Conservation (phyloP, 2,113 vertebrate species). For the Ictidomys tridecemlineatus region DNA sequence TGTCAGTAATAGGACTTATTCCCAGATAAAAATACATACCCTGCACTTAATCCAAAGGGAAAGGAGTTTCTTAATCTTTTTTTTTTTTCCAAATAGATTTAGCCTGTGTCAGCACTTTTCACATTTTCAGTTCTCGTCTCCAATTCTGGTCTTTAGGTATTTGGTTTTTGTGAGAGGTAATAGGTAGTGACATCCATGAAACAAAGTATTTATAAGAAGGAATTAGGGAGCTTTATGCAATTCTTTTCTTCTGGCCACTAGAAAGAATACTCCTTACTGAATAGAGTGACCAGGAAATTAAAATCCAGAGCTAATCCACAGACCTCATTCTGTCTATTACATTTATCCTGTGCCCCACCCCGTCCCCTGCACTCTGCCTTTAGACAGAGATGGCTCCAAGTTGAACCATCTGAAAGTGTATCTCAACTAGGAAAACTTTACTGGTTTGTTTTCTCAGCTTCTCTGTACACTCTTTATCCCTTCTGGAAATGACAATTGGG, state of each 20-base stretch:
- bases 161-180: not conserved
- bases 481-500: not conserved
- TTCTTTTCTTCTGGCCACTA: not conserved
- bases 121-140: not conserved
- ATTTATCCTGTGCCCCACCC: no score
- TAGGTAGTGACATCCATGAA: not conserved
- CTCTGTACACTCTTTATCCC: no score
- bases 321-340: not conserved
- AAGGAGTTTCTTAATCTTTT: not conserved
- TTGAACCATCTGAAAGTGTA: not conserved
- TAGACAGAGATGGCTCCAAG: not conserved
- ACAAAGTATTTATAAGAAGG: constrained; percentile 10
- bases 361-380: fast-evolving
- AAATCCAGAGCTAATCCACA: not conserved
- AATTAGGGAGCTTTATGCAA: not conserved
- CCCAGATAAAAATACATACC: not conserved
- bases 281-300: not conserved
- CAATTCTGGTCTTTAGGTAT: not conserved
- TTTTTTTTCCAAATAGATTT: not conserved
- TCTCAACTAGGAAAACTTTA: not conserved
- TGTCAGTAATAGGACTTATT: not conserved
- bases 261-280: not conserved
- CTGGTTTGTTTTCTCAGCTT: not conserved
- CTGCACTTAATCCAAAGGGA: not conserved
- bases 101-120: not conserved